phyloP scores from a whole-genome alignment of 2,113 vertebrate genomes.

The Dermatemys mawii region DNA sequence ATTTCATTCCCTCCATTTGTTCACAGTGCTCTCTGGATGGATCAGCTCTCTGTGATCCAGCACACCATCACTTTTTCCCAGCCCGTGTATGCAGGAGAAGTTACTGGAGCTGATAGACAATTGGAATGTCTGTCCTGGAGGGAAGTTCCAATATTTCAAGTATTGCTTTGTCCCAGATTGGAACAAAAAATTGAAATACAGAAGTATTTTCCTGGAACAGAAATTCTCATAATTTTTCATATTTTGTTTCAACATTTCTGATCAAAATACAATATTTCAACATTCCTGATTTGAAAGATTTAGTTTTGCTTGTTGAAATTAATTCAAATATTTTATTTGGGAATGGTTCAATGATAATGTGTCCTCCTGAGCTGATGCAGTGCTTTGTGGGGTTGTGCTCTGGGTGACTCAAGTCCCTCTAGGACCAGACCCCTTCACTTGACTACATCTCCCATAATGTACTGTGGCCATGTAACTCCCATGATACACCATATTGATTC shows the following conservation, averaged over 20 bases:
- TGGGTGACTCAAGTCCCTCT: too few species aligned
- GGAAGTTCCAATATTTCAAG: background rate
- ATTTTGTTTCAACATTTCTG: background rate
- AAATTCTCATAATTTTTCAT: background rate
- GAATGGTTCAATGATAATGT: background rate
- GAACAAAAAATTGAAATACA: background rate
- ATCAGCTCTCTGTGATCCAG: too few species aligned
- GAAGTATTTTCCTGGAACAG: background rate
- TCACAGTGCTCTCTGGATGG: too few species aligned
- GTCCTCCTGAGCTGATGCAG: too few species aligned
- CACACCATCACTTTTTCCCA: too few species aligned
- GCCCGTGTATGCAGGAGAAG: too few species aligned
- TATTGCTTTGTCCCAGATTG: background rate
- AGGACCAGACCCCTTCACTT: fast-evolving
- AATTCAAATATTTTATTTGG: background rate
- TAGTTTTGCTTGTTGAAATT: too few species aligned
- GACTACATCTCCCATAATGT: background rate
- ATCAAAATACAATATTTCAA: background rate
- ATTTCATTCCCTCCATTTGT: too few species aligned
- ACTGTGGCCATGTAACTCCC: fast-evolving
- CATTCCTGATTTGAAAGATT: background rate
- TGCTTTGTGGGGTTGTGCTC: too few species aligned
- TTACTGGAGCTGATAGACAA: too few species aligned
- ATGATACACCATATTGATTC: fast-evolving
- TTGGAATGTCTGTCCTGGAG: too few species aligned